Percentiles rank a stretch among this genome's conserved stretches.
Evolutionary conservation across 2,888 invertebrate species (phyloP).

Genomic region (Stictocephala bisonia): DNA sequence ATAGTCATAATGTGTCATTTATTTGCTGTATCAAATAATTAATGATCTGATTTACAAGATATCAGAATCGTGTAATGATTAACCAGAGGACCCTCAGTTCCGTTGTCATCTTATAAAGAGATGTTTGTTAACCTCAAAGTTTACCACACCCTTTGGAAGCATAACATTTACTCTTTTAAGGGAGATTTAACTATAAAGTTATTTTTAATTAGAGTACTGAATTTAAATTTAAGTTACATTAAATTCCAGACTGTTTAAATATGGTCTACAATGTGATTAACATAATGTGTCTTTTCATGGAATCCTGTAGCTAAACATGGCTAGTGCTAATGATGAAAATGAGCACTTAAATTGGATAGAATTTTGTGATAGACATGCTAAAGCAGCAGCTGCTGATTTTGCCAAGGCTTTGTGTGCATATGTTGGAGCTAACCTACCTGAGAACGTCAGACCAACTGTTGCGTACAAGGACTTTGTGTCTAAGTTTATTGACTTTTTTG

Average conservation of each 20-base stretch:
- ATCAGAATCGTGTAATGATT: too few species aligned
- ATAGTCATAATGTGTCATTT: too few species aligned
- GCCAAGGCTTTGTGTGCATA: slow-evolving; percentile 86
- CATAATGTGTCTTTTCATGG: slow-evolving; percentile 22
- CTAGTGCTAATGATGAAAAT: slow-evolving; percentile 53
- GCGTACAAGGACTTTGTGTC: slow-evolving; percentile 83
- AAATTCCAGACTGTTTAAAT: too few species aligned
- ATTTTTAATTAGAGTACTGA: too few species aligned
- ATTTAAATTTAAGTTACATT: too few species aligned
- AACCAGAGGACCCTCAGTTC: too few species aligned
- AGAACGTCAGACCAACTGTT: slow-evolving; percentile 68
- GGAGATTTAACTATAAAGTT: too few species aligned
- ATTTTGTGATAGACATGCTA: slow-evolving; percentile 89
- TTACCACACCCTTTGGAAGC: slow-evolving; percentile 40
- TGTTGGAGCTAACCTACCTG: slow-evolving; percentile 76
- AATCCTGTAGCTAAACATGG: slow-evolving; percentile 46
- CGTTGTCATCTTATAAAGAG: neutral
- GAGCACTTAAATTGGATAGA: slow-evolving; percentile 73
- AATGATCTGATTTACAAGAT: too few species aligned
- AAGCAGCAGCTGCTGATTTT: slow-evolving; percentile 87
- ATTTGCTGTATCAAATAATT: too few species aligned
- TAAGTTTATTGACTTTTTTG: slow-evolving; percentile 86
- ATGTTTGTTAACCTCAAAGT: slow-evolving; percentile 37
- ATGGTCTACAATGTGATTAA: slow-evolving; percentile 12
- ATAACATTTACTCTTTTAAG: too few species aligned